Evolutionary conservation across 2,797 vertebrate genomes (phyloP).

Genomic region (Columba guinea): DNA sequence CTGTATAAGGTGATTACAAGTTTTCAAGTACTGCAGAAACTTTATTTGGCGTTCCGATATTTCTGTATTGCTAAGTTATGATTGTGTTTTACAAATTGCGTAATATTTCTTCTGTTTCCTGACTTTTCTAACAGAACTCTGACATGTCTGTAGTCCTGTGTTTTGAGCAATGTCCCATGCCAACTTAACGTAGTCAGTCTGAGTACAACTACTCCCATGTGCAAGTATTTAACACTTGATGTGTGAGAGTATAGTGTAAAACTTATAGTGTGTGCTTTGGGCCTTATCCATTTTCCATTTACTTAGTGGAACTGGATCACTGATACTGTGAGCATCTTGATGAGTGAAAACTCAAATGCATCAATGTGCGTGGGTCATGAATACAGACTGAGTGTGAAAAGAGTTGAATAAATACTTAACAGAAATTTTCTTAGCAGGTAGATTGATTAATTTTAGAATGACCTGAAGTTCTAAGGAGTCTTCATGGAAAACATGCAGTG

Average conservation of each 20-base stretch:
- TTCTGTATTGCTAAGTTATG: background rate
- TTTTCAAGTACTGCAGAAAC: background rate
- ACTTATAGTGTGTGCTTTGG: background rate
- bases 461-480: background rate
- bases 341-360: background rate
- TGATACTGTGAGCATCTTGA: background rate
- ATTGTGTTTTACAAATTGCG: background rate
- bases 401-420: background rate
- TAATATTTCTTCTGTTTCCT: background rate
- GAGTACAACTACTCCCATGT: background rate
- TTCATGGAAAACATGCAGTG: background rate
- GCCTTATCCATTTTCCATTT: background rate
- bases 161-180: background rate
- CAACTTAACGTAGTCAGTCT: background rate
- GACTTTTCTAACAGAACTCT: background rate
- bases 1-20: background rate
- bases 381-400: background rate
- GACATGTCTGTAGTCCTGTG: background rate
- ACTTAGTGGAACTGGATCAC: background rate
- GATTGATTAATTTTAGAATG: background rate
- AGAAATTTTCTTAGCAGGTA: background rate
- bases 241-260: background rate
- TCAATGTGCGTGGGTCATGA: background rate
- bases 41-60: background rate
- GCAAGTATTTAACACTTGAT: background rate